phyloP scores from a whole-genome alignment of 2,888 invertebrate species.

The Scaptomyza reducta region DNA sequence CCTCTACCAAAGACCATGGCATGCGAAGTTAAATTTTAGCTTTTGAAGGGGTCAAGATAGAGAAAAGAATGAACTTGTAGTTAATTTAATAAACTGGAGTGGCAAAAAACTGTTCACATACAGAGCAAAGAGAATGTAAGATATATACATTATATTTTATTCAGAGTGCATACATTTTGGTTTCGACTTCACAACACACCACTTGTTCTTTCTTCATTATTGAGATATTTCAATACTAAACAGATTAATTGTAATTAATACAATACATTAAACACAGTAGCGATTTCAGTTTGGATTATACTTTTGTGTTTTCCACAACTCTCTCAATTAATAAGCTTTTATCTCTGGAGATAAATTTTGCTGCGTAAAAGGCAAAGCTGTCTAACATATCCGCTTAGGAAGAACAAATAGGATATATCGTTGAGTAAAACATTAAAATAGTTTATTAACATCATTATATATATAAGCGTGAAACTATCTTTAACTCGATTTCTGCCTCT shows the following conservation, averaged over 20 bases:
- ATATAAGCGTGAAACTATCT: neutral
- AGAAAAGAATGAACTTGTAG: too few species aligned
- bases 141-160: too few species aligned
- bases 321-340: too few species aligned
- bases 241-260: too few species aligned
- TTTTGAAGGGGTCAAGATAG: neutral
- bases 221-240: too few species aligned
- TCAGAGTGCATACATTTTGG: too few species aligned
- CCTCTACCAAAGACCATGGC: neutral
- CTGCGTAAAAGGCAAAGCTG: neutral
- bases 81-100: neutral
- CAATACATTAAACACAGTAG: too few species aligned
- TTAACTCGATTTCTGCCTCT: neutral
- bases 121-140: too few species aligned
- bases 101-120: neutral
- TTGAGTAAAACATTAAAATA: neutral
- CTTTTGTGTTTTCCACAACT: too few species aligned
- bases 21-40: conserved; percentile 13
- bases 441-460: neutral
- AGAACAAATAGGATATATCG: neutral
- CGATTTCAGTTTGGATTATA: too few species aligned
- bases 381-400: neutral
- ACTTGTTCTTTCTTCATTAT: too few species aligned
- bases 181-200: too few species aligned
- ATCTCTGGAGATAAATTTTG: neutral